These are phyloP conservation scores for Epinotia bilunana DNA, from an alignment of 2,888 invertebrate species.

Conservation along the genomic window DNA sequence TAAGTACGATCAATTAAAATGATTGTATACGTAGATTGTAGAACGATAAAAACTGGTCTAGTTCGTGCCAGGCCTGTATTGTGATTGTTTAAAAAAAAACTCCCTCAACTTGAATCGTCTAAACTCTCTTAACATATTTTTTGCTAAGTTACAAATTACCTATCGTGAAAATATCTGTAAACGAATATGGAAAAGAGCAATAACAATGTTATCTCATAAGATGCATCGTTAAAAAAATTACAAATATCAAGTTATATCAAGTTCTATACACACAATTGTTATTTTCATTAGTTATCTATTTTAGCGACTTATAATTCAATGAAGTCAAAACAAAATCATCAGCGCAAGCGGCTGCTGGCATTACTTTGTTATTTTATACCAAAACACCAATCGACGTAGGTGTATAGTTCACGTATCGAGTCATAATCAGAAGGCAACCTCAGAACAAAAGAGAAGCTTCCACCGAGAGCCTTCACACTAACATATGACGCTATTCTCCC, in stretches of 20 bases:
- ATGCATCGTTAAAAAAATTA: too few relatives aligned
- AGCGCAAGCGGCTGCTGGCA: not conserved
- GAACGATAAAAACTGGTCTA: not conserved
- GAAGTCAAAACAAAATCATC: not conserved
- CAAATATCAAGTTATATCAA: too few relatives aligned
- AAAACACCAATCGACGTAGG: slow-evolving; percentile 2
- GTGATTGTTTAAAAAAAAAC: too few relatives aligned
- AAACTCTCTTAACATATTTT: too few relatives aligned
- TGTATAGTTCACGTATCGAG: not conserved
- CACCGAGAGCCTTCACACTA: not conserved
- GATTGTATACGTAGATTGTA: not conserved
- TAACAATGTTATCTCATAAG: too few relatives aligned
- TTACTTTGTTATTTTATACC: not conserved
- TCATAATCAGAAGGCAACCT: not conserved
- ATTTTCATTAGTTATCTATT: too few relatives aligned
- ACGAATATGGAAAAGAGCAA: too few relatives aligned
- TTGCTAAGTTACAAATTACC: too few relatives aligned
- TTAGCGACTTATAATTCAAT: not conserved
- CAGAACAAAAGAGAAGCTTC: not conserved
- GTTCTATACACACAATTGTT: too few relatives aligned
- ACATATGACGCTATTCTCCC: not conserved
- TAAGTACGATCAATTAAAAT: not conserved
- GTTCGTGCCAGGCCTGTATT: too few relatives aligned
- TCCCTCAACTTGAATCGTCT: too few relatives aligned
- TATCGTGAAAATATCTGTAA: too few relatives aligned